phyloP scores from a whole-genome alignment of 37 sponge, comb jelly and placozoan genomes.

The Cliona cf. orientalis region DNA sequence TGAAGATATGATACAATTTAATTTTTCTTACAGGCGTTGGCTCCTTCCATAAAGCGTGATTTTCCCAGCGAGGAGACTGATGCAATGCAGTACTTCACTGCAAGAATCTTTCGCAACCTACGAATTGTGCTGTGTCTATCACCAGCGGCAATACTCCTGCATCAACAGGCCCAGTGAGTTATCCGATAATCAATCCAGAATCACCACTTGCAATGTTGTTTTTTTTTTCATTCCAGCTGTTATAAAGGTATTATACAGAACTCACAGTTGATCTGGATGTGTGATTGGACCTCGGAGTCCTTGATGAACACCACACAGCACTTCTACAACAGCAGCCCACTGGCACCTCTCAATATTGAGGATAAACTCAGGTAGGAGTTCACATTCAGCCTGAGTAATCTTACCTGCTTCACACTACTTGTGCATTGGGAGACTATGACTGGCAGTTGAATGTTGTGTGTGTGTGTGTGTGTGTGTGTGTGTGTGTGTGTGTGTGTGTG shows the following conservation, averaged over 20 bases:
- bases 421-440: neutral
- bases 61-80: conserved; percentile 79
- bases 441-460: neutral
- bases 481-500: too few species aligned
- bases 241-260: conserved; percentile 49
- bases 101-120: conserved; percentile 70
- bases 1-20: neutral
- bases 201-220: neutral
- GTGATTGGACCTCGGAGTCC: conserved; percentile 43
- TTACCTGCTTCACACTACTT: neutral
- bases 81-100: conserved; percentile 85
- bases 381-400: neutral
- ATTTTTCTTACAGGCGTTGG: conserved; percentile 53
- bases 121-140: conserved; percentile 79
- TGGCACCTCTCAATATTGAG: neutral
- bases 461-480: neutral
- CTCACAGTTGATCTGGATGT: conserved; percentile 48
- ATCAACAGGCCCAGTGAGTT: conserved; percentile 63
- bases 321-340: conserved; percentile 36
- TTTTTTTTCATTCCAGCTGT: conserved; percentile 14
- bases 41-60: conserved; percentile 83
- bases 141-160: conserved; percentile 64
- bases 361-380: conserved; percentile 7
- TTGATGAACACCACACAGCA: conserved; percentile 7
- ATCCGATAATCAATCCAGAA: neutral